A percentile compares a stretch with the other conserved stretches of the same genome.
Conservation (phyloP, 2,797 vertebrate species). For the Chrosomus eos region DNA sequence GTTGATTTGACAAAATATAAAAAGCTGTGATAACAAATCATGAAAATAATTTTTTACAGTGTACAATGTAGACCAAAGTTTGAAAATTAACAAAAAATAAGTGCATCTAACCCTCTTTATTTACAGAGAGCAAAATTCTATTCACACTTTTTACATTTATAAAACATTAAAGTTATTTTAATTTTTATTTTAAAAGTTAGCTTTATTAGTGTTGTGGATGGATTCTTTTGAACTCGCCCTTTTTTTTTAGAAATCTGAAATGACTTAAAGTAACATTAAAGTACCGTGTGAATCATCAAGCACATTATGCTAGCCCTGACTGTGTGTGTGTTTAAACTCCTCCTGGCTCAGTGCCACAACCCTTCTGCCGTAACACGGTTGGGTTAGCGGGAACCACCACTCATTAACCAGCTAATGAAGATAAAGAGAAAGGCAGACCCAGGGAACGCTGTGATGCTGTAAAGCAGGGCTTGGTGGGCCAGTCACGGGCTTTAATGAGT, state of each 20-base stretch:
- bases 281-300: background rate
- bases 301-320: too few relatives aligned
- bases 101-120: background rate
- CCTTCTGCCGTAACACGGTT: background rate
- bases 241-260: background rate
- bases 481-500: background rate
- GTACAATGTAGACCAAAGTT: too few relatives aligned
- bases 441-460: conserved; percentile 4
- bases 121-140: too few relatives aligned
- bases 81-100: background rate
- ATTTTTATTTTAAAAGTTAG: too few relatives aligned
- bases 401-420: conserved; percentile 29
- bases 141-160: background rate
- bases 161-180: background rate
- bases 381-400: background rate
- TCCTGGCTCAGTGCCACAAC: conserved; percentile 5
- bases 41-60: too few relatives aligned
- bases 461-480: background rate
- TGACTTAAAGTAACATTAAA: background rate
- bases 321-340: conserved; percentile 21
- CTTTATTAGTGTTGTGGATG: background rate
- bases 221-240: background rate
- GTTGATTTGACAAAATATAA: too few relatives aligned
- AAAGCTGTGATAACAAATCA: too few relatives aligned
- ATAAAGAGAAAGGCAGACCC: background rate